These are phyloP conservation scores for Aldabrachelys gigantea DNA, from an alignment of 2,113 vertebrate genomes.

Conservation along the genomic window DNA sequence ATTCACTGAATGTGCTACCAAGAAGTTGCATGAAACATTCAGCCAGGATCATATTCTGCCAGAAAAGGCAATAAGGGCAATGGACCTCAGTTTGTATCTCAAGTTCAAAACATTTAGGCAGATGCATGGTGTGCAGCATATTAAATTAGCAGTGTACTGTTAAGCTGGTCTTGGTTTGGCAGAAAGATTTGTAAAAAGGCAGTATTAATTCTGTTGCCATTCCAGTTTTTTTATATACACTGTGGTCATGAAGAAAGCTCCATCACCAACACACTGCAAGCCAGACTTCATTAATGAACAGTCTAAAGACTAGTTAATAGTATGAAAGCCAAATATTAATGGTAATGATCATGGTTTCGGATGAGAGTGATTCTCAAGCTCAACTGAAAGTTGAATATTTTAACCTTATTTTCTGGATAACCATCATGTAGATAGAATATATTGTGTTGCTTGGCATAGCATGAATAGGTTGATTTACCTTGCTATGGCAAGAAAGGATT, in stretches of 20 bases:
- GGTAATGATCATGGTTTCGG: not conserved
- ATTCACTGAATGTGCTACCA: not conserved
- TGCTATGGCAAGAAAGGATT: constrained; percentile 7
- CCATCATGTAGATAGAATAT: not conserved
- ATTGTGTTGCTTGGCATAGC: not conserved
- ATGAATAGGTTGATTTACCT: constrained; percentile 25
- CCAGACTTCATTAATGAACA: not conserved
- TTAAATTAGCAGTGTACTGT: not conserved
- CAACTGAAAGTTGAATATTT: not conserved
- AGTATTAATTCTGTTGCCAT: not conserved
- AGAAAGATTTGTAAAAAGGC: not conserved
- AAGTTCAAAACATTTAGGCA: not conserved
- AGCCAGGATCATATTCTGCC: not conserved
- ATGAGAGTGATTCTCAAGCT: not conserved
- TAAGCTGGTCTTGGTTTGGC: not conserved
- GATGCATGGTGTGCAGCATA: rapidly evolving
- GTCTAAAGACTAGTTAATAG: not conserved
- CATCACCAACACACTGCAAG: not conserved
- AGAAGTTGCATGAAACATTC: not conserved
- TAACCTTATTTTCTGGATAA: not conserved
- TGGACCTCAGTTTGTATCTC: not conserved
- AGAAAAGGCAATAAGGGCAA: not conserved
- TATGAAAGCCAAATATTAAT: not conserved
- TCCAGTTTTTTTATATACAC: not conserved
- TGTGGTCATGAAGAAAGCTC: not conserved